Evolutionary conservation across 2,113 vertebrate species (phyloP).

Genomic region (Apus apus): DNA sequence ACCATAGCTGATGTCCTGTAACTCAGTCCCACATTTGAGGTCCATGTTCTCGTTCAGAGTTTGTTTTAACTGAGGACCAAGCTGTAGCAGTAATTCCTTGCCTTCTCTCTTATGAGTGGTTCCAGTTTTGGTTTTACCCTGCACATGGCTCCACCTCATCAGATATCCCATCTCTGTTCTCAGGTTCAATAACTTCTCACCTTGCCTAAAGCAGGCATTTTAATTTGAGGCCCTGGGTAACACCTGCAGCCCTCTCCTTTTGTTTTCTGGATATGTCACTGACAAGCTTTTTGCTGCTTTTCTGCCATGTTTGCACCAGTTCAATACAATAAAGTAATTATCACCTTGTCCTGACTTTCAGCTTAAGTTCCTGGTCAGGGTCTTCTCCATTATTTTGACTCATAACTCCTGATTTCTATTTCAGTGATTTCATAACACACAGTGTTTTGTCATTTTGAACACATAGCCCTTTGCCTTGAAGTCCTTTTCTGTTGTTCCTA

Average conservation of each 20-base stretch:
- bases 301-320: not conserved
- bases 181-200: not conserved
- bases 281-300: not conserved
- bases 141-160: not conserved
- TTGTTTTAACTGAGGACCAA: not conserved
- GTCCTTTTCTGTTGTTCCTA: slow-evolving; percentile 4
- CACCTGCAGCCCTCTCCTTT: not conserved
- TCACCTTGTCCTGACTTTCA: not conserved
- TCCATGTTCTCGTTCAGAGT: not conserved
- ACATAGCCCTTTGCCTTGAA: not conserved
- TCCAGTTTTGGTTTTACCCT: not conserved
- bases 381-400: not conserved
- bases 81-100: not conserved
- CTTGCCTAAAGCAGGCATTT: not conserved
- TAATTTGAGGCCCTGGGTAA: not conserved
- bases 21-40: not conserved
- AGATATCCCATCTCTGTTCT: not conserved
- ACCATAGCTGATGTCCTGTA: not conserved
- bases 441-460: not conserved
- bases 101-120: not conserved
- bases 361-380: not conserved
- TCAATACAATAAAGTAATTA: not conserved
- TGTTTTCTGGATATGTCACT: not conserved
- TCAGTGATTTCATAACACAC: slow-evolving; percentile 12
- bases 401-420: not conserved